Conservation (phyloP, 1,140 invertebrate genomes). For the Catajapyx aquilonaris region DNA sequence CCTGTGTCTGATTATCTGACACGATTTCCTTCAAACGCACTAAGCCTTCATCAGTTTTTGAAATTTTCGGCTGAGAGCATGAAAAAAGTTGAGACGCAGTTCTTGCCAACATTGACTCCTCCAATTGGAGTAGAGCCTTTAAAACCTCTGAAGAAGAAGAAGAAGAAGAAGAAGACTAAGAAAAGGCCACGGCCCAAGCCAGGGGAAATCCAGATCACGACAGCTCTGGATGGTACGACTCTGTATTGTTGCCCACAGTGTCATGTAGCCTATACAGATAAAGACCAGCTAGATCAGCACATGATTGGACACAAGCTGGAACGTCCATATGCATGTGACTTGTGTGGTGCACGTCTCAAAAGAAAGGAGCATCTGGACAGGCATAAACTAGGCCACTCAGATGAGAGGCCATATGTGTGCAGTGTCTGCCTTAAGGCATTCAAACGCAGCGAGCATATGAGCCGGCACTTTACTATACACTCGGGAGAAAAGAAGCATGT, state of each 20-base stretch:
- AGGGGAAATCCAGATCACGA: constrained; percentile 55
- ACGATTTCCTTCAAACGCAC: constrained; percentile 37
- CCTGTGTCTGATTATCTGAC: constrained; percentile 63
- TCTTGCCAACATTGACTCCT: constrained; percentile 26
- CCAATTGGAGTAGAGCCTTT: constrained; percentile 17
- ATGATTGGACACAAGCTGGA: constrained; percentile 58
- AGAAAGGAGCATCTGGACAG: constrained; percentile 27
- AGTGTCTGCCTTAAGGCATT: constrained; percentile 64
- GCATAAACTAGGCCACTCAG: constrained; percentile 29
- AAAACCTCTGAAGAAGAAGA: constrained; percentile 54
- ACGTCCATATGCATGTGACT: constrained; percentile 33
- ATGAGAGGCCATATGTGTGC: constrained; percentile 39
- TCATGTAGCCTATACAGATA: constrained; percentile 64
- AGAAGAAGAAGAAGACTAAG: constrained; percentile 55
- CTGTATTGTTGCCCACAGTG: constrained; percentile 68
- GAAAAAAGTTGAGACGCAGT: constrained; percentile 40
- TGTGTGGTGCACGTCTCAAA: constrained; percentile 27
- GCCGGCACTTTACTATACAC: constrained; percentile 63
- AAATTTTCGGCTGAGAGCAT: constrained; percentile 60
- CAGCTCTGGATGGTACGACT: constrained; percentile 57
- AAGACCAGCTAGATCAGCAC: constrained; percentile 57
- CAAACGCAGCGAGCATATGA: constrained; percentile 64
- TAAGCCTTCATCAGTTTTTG: constrained; percentile 60
- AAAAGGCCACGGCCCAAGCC: constrained; percentile 59
- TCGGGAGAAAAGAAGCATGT: constrained; percentile 66